Base-by-base conservation (phyloP, 2,113 vertebrate genomes). In the Bos taurus region DNA sequence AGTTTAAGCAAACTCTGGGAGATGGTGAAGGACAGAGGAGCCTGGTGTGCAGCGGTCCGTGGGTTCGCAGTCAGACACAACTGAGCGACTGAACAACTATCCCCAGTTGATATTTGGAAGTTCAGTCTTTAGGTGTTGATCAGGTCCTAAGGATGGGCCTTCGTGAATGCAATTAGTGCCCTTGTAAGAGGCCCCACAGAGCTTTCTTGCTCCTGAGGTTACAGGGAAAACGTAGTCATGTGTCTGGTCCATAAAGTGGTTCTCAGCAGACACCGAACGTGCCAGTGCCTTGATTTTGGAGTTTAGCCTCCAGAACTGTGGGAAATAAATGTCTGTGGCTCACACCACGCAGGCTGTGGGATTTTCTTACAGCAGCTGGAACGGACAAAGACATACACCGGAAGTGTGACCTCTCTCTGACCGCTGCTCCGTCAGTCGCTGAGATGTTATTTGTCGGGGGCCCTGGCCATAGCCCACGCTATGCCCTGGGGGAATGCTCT, bases 351-450 rank as follows among this genome's bases (percentile, higher is more conserved):
- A 2, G 60, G 7, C n/a, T 56, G 60, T 7, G 5, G 48, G 36
- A 3, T 56, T 54, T 13, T 17, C 2, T 21, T 54, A 25, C 2
- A 33, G 57, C 78, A 7, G n/a, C 90, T 7, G 2, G 1, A 5
- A 21, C 2, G 2, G 1, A 14, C 11, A 2, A 2, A 64, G 46
- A 40, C 48, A 5, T 0, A 5, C 0, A 30, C n/a, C n/a, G 10
- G 5, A 71, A n/a, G 64, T 12, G 5, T 33, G 46, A 28, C 19
- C 9, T 26, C 23, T 85, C 54, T 26, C 6, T 28, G 7, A 15
- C 10, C 0, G 0, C 4, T 9, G 17, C 33, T 50, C 57, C 11
- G 0, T 16, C 7, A 1, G 46, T 46, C 54, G 10, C 16, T 15
- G 11, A 43, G 26, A 19, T 4, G 15, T 67, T 78, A 2, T 16